Percentiles rank a stretch among this genome's conserved stretches.
Conservation (phyloP, 2,888 invertebrate species). For the Lepeophtheirus nordmannii region DNA sequence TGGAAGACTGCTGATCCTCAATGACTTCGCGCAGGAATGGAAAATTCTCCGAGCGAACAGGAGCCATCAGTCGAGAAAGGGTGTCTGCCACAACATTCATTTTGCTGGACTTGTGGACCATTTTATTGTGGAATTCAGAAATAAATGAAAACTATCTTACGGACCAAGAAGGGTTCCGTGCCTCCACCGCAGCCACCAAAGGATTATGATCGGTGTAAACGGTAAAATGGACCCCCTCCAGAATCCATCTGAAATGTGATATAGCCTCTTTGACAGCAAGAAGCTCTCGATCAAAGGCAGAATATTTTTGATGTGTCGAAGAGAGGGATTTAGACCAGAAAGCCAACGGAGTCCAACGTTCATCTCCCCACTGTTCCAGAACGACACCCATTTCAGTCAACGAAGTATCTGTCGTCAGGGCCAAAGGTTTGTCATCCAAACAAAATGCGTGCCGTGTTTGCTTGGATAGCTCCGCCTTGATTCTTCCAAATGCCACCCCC, state of each 20-base stretch:
- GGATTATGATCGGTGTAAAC: constrained; percentile 10
- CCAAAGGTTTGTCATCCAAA: neutral
- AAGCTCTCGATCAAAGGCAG: constrained; percentile 1
- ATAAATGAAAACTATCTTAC: too few relatives aligned
- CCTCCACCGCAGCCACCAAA: neutral
- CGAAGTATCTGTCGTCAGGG: neutral
- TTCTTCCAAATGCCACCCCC: too few relatives aligned
- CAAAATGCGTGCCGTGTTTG: neutral
- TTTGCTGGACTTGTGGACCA: too few relatives aligned
- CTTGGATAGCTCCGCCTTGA: neutral
- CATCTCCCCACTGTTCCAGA: neutral
- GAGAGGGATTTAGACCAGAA: neutral
- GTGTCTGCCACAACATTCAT: too few relatives aligned
- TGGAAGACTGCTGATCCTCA: too few relatives aligned
- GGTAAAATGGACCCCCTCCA: neutral
- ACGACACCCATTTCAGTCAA: neutral
- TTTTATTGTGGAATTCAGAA: too few relatives aligned
- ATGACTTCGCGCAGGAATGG: too few relatives aligned
- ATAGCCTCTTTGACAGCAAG: neutral
- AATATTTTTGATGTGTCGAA: neutral
- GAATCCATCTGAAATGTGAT: neutral
- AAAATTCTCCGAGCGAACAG: too few relatives aligned
- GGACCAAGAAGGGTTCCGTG: too few relatives aligned
- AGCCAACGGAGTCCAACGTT: constrained; percentile 1
- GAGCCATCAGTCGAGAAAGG: too few relatives aligned